Conservation (phyloP, 2,888 invertebrate species). For the Patella depressa region DNA sequence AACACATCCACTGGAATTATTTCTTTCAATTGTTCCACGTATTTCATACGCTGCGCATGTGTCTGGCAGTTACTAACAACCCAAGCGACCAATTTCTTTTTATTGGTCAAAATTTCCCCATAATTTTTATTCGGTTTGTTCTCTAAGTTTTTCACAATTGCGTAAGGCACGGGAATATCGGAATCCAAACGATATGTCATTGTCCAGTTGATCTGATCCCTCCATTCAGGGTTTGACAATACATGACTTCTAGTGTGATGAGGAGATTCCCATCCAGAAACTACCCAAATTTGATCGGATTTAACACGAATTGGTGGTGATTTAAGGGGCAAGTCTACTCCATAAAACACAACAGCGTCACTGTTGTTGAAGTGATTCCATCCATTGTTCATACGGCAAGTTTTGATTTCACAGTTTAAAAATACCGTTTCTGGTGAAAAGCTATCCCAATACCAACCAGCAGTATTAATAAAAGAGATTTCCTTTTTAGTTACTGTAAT, state of each 20-base stretch:
- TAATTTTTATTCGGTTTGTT: slow-evolving; percentile 1
- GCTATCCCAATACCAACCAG: too few species aligned
- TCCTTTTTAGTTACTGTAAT: too few species aligned
- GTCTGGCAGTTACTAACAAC: slow-evolving; percentile 28
- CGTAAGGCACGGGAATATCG: slow-evolving; percentile 34
- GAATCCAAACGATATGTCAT: slow-evolving; percentile 42
- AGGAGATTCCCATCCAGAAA: neutral
- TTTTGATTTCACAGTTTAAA: too few species aligned
- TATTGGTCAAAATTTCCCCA: slow-evolving; percentile 10
- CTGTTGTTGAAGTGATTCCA: neutral
- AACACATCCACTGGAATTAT: too few species aligned
- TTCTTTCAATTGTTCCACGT: too few species aligned
- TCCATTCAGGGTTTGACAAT: neutral
- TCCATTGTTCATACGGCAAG: too few species aligned
- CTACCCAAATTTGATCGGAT: neutral
- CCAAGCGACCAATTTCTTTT: slow-evolving; percentile 27
- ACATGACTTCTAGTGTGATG: neutral
- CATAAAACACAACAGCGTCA: neutral
- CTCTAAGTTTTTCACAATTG: slow-evolving; percentile 5
- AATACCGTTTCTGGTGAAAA: too few species aligned
- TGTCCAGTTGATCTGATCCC: slow-evolving; percentile 33
- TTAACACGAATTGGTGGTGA: neutral
- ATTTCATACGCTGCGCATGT: neutral
- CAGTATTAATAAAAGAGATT: too few species aligned
- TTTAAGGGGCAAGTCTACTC: neutral